Evolutionary conservation across 2,113 vertebrate species (phyloP).

Genomic region (Platichthys stellatus): DNA sequence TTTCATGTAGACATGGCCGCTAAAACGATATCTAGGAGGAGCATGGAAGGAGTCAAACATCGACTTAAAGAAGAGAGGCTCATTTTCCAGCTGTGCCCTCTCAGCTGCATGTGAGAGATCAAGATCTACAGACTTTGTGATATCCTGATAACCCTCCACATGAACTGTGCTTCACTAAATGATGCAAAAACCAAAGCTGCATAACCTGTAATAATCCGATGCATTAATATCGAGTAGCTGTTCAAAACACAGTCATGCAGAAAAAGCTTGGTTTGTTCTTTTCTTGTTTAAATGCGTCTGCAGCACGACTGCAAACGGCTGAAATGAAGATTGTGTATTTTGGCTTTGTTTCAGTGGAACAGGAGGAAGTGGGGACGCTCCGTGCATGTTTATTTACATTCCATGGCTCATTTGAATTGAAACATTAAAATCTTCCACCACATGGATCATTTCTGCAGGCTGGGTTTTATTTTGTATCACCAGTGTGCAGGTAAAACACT

Average conservation of each 20-base stretch:
- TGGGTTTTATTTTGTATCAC: neutral
- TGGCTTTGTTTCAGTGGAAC: no score
- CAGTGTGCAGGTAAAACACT: neutral
- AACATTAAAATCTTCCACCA: no score
- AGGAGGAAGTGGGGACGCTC: no score
- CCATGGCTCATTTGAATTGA: no score
- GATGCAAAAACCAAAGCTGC: neutral
- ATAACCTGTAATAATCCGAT: constrained; percentile 14
- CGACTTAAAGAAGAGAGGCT: constrained; percentile 19
- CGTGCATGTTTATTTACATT: no score
- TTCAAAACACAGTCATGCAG: constrained; percentile 2
- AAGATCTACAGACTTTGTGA: neutral
- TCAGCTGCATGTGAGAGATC: neutral
- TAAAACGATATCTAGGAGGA: neutral
- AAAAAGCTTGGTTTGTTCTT: neutral
- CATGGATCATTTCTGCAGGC: no score
- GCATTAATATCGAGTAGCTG: neutral
- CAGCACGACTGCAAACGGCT: no score
- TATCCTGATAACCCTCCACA: neutral
- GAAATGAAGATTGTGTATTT: no score
- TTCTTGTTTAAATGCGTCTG: neutral
- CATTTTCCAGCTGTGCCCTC: neutral
- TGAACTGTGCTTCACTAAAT: neutral
- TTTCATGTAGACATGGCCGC: neutral
- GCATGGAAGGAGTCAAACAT: constrained; percentile 12